Evolutionary conservation across 2,888 invertebrate species (phyloP), one percentile per base, ranked within the genome.

Genomic region (Tetheella fluctuosa): DNA sequence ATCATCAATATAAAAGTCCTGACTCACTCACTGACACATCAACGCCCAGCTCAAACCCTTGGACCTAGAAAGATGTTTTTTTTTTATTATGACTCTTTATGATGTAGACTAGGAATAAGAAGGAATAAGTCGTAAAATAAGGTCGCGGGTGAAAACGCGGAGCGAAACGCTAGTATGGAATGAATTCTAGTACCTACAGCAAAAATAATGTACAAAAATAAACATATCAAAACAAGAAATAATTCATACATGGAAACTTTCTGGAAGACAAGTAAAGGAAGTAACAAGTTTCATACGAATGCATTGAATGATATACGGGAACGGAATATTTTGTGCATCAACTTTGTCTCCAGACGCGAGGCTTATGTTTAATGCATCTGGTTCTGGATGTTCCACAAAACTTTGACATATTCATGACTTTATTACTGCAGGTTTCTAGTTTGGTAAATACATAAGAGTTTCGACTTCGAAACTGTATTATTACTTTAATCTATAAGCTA

Each of bases 341-440:
- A 42, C 17, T 42, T 42, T 17, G 48, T 48, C 48, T 48, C 20
- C 10, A 20, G 17, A 48, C 48, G 13, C 12, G 1, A 48, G 20
- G 5, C 48, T 48, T 20, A 48, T 48, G 48, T 48, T 10, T 48
- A 48, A 48, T 48, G 48, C 48, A 48, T 48, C 10, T 10, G 20
- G 48, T 48, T 48, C 17, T n/a, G 1, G 6, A 42, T 42, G 42
- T 34, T 42, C 48, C 20, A 20, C 48, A 20, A 48, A 48, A 48
- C 48, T 42, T 42, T 48, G 48, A 48, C 48, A 20, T 48, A 48
- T 48, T 48, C 48, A 48, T 48, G 20, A 8, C 48, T 48, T 48
- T 48, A 48, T 20, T 20, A 48, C 48, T 48, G 20, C 48, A 48
- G 48, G 20, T 2, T 48, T 20, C 20, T n/a, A 48, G 5, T 48